Evolutionary conservation across 1,140 invertebrate genomes (phyloP).

Genomic region (Leptestheria dahalacensis): DNA sequence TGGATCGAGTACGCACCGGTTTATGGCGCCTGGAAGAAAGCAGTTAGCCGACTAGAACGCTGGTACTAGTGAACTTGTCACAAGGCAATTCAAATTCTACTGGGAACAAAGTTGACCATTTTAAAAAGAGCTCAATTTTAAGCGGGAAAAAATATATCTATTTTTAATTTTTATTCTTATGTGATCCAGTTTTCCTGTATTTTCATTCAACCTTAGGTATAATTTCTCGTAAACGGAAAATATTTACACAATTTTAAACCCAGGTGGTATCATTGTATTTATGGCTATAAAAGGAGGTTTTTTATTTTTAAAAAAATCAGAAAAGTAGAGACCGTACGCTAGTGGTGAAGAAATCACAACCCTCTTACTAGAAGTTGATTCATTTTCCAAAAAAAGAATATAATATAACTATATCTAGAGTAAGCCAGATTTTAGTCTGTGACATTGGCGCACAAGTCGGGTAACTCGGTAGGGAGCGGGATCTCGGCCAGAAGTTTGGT

Average conservation of each 20-base stretch:
- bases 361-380: no score
- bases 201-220: no score
- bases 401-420: background rate
- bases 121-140: background rate
- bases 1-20: constrained; percentile 12
- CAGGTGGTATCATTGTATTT: no score
- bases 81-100: background rate
- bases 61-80: constrained; percentile 15
- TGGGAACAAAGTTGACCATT: background rate
- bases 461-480: background rate
- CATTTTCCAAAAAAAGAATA: background rate
- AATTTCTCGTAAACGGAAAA: no score
- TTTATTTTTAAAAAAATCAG: no score
- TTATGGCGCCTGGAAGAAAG: constrained; percentile 14
- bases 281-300: no score
- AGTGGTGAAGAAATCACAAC: no score
- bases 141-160: no score
- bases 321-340: no score
- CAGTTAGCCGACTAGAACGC: constrained; percentile 2
- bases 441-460: background rate
- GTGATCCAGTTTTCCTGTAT: no score
- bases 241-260: no score
- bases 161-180: no score
- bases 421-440: background rate
- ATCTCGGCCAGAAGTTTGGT: background rate